These are phyloP conservation scores for Alfaro cultratus DNA, from an alignment of 2,797 vertebrate genomes.

Conservation along the genomic window DNA sequence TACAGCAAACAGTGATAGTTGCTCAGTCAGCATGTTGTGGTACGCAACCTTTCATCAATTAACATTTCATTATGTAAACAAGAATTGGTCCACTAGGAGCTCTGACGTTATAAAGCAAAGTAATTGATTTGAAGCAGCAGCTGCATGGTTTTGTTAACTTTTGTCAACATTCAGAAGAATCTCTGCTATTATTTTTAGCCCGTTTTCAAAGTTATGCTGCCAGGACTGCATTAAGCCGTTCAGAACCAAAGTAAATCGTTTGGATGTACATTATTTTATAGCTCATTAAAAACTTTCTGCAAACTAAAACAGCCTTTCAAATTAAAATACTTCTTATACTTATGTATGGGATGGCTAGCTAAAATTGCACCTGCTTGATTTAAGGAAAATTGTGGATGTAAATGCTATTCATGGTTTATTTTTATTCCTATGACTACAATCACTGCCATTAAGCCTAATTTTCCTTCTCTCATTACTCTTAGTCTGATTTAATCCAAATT, in stretches of 20 bases:
- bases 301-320: neutral
- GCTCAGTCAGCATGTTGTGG: neutral
- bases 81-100: neutral
- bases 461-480: neutral
- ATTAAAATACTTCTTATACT: neutral
- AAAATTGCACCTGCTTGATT: neutral
- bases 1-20: neutral
- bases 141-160: neutral
- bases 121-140: neutral
- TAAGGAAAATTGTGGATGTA: neutral
- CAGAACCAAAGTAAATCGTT: neutral
- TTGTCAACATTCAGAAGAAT: neutral
- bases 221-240: neutral
- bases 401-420: neutral
- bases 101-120: neutral
- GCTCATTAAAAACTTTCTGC: neutral
- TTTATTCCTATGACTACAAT: neutral
- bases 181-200: neutral
- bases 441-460: neutral
- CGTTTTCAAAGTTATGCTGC: neutral
- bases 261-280: neutral
- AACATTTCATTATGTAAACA: neutral
- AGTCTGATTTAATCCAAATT: neutral
- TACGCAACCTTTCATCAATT: neutral
- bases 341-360: neutral